Conservation (phyloP, 2,797 vertebrate species). For the Crypturellus tataupa region DNA sequence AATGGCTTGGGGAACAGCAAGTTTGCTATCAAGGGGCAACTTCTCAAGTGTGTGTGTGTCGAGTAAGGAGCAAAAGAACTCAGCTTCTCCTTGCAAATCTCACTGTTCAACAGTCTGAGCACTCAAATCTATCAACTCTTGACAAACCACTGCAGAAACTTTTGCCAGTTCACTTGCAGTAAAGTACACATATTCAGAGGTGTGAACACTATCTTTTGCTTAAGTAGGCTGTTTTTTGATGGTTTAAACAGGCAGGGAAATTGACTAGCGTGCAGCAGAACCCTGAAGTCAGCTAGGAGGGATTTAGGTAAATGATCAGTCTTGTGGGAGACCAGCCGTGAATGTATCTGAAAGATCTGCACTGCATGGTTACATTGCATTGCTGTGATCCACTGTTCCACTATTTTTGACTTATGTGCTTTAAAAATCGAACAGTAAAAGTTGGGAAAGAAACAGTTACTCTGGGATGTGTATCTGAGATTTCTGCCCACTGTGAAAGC, state of each 20-base stretch:
- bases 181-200: not conserved
- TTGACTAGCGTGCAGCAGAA: not conserved
- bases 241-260: not conserved
- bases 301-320: not conserved
- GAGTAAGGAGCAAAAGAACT: fast-evolving
- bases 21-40: not conserved
- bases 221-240: not conserved
- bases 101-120: not conserved
- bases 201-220: not conserved
- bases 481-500: not conserved
- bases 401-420: not conserved
- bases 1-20: not conserved
- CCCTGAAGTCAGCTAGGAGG: not conserved
- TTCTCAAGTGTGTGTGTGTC: not conserved
- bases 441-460: not conserved
- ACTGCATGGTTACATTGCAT: not conserved
- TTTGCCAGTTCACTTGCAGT: not conserved
- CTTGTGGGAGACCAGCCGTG: not conserved
- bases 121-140: fast-evolving
- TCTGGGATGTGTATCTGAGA: not conserved
- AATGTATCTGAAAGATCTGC: not conserved
- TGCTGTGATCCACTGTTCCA: not conserved
- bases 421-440: not conserved
- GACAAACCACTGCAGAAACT: not conserved
- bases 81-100: not conserved